Conservation (phyloP, 2,888 invertebrate species). For the Slavum lentiscoides region DNA sequence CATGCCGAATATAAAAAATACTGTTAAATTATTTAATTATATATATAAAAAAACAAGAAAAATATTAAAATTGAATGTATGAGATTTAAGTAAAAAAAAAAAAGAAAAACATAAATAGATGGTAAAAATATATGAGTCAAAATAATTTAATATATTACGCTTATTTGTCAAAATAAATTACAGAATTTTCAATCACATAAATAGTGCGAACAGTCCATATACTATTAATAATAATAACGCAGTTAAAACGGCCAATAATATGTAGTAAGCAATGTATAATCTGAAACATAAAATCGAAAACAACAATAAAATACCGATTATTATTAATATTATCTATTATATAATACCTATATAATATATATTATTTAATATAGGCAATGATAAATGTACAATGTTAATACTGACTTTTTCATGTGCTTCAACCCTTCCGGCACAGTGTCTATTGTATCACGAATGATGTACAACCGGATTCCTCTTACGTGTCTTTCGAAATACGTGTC, state of each 20-base stretch:
- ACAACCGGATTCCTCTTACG: slow-evolving; percentile 74
- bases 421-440: slow-evolving; percentile 73
- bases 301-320: not conserved
- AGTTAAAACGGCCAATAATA: slow-evolving; percentile 43
- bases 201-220: slow-evolving; percentile 2
- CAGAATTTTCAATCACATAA: not conserved
- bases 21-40: no score
- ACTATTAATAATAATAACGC: slow-evolving; percentile 48
- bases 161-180: no score
- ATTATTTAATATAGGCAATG: no score
- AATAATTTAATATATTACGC: not conserved
- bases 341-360: no score
- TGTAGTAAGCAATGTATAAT: slow-evolving; percentile 53
- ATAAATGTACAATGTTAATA: slow-evolving; percentile 11
- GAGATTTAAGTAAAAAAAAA: no score
- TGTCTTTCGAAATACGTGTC: slow-evolving; percentile 72
- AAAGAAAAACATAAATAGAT: no score
- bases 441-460: slow-evolving; percentile 78
- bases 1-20: no score
- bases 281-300: slow-evolving; percentile 48
- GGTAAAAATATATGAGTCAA: no score
- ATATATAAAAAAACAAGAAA: no score
- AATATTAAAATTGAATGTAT: no score
- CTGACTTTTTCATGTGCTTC: slow-evolving; percentile 66
- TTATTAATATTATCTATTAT: no score